Conservation (phyloP, 2,797 vertebrate species). For the Myripristis murdjan region DNA sequence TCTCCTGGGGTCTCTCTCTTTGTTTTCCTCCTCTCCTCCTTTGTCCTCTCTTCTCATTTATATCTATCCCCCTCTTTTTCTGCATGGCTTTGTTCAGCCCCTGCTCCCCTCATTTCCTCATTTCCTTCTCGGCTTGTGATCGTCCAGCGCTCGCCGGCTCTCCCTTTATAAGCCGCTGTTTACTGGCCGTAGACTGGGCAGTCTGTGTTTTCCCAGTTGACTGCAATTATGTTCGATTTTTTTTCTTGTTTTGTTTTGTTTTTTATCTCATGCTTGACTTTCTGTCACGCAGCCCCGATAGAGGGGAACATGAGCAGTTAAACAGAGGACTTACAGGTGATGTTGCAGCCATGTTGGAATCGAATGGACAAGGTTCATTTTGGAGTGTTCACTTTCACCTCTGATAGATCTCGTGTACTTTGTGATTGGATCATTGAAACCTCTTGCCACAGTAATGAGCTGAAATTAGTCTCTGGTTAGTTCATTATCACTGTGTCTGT, state of each 20-base stretch:
- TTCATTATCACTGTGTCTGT: no score
- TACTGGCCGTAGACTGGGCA: conserved; percentile 39
- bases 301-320: conserved; percentile 29
- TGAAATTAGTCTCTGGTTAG: no score
- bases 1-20: conserved; percentile 51
- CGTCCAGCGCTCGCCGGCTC: conserved; percentile 38
- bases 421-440: no score
- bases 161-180: conserved; percentile 48
- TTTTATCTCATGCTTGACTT: conserved; percentile 35
- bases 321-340: no score
- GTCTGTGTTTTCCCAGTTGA: conserved; percentile 27
- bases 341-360: no score
- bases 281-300: conserved; percentile 17
- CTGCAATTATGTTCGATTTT: conserved; percentile 37
- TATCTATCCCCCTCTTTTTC: conserved; percentile 36
- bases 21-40: conserved; percentile 38
- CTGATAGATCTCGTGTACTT: no score
- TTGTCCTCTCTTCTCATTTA: conserved; percentile 48
- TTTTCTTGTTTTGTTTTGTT: no score
- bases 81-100: conserved; percentile 62
- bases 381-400: no score
- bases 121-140: conserved; percentile 64
- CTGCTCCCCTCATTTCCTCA: conserved; percentile 62
- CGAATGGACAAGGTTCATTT: no score
- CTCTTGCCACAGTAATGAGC: no score